Conservation (phyloP, 2,113 vertebrate genomes). For the Uria aalge region DNA sequence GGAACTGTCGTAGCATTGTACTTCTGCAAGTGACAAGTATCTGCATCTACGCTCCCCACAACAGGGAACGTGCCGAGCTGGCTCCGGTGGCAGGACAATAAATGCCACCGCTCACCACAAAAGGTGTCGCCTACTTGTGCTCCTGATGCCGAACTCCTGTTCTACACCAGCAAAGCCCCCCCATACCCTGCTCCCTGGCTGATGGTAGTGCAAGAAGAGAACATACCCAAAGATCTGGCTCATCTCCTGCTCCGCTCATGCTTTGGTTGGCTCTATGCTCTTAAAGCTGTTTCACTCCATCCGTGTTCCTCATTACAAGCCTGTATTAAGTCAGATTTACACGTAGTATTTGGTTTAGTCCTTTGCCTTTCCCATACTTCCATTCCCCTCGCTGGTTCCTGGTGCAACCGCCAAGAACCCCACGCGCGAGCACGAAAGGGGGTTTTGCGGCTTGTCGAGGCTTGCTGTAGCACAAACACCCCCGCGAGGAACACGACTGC, state of each 20-base stretch:
- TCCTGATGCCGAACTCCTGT: background rate
- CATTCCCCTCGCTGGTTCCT: background rate
- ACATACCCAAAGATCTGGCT: background rate
- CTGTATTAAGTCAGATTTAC: background rate
- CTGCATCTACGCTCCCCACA: background rate
- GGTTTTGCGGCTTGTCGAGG: background rate
- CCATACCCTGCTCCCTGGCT: background rate
- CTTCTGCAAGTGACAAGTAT: background rate
- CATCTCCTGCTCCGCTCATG: background rate
- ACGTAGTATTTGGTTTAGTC: background rate
- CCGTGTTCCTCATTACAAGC: background rate
- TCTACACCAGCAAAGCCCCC: background rate
- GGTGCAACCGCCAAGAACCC: background rate
- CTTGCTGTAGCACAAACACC: background rate
- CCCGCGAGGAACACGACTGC: conserved; percentile 34
- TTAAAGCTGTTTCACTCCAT: conserved; percentile 35
- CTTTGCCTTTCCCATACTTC: background rate
- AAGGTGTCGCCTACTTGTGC: background rate
- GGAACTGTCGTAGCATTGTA: background rate
- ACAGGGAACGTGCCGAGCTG: background rate
- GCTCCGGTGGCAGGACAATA: background rate
- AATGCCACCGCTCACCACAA: background rate
- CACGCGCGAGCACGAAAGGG: accelerated
- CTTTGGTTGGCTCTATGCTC: background rate
- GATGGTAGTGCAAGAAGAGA: background rate